These are phyloP conservation scores for Spondyliosoma cantharus DNA, from an alignment of 2,797 vertebrate species.

Conservation along the genomic window DNA sequence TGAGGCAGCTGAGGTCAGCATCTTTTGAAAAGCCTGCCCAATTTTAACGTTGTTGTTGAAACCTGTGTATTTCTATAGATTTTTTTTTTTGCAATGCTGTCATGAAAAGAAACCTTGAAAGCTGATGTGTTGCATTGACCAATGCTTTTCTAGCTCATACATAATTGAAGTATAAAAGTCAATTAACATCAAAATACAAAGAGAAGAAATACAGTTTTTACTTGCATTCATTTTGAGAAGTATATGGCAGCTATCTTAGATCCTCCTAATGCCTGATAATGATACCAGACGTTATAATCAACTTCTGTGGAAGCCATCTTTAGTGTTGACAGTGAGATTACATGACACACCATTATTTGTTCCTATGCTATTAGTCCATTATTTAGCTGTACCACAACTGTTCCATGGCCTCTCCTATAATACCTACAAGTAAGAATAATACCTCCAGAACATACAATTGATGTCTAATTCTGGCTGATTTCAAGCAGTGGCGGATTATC, in stretches of 20 bases:
- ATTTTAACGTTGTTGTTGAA: constrained; percentile 7
- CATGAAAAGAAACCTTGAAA: background rate
- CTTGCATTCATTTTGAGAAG: background rate
- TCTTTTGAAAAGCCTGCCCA: constrained; percentile 14
- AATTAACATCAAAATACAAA: background rate
- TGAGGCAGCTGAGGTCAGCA: constrained; percentile 38
- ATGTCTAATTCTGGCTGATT: constrained; percentile 34
- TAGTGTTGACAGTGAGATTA: constrained; percentile 28
- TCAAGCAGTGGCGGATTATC: constrained; percentile 41
- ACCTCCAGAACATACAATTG: background rate
- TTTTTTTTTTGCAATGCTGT: background rate
- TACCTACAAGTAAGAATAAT: constrained; percentile 4
- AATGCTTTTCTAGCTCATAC: background rate
- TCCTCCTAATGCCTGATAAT: background rate
- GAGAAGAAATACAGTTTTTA: background rate
- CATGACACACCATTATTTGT: constrained; percentile 3
- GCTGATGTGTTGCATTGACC: constrained; percentile 12
- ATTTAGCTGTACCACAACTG: constrained; percentile 16
- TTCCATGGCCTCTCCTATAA: background rate
- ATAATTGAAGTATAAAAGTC: background rate
- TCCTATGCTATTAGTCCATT: background rate
- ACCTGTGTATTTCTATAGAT: background rate
- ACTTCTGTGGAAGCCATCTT: constrained; percentile 16
- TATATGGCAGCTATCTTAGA: background rate
- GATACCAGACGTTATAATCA: background rate